Percentiles rank a stretch among this genome's conserved stretches.
Conservation (phyloP, 2,113 vertebrate species). For the Thoracochromis brauschi region DNA sequence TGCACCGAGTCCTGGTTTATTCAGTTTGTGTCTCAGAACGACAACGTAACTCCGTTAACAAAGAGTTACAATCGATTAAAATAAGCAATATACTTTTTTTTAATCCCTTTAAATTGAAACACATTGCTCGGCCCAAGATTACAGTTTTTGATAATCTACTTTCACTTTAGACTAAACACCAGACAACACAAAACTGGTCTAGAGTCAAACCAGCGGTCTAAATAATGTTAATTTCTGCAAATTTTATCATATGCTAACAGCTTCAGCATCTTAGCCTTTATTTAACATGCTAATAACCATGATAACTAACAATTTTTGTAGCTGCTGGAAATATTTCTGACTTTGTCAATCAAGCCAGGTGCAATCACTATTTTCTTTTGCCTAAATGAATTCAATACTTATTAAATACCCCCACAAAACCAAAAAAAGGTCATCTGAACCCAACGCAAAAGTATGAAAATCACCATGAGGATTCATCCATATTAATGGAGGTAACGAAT, state of each 20-base stretch:
- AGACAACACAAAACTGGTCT: neutral
- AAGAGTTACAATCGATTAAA: neutral
- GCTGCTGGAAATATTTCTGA: neutral
- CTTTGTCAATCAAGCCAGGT: neutral
- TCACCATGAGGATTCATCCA: neutral
- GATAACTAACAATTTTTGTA: neutral
- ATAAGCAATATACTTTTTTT: neutral
- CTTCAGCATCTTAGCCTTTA: neutral
- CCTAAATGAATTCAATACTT: neutral
- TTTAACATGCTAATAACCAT: neutral
- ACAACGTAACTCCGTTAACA: neutral
- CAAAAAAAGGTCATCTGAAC: neutral
- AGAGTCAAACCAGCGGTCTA: neutral
- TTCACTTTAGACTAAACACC: neutral
- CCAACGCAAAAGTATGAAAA: neutral
- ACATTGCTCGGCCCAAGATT: neutral
- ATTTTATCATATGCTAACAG: neutral
- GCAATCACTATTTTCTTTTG: neutral
- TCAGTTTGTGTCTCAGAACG: neutral
- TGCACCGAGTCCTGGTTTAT: neutral
- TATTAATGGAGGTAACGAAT: neutral
- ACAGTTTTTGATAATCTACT: neutral
- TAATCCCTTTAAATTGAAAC: neutral
- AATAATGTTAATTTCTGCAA: neutral
- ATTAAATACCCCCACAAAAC: neutral